phyloP scores from a whole-genome alignment of 2,113 vertebrate species.

The Tor tambroides region DNA sequence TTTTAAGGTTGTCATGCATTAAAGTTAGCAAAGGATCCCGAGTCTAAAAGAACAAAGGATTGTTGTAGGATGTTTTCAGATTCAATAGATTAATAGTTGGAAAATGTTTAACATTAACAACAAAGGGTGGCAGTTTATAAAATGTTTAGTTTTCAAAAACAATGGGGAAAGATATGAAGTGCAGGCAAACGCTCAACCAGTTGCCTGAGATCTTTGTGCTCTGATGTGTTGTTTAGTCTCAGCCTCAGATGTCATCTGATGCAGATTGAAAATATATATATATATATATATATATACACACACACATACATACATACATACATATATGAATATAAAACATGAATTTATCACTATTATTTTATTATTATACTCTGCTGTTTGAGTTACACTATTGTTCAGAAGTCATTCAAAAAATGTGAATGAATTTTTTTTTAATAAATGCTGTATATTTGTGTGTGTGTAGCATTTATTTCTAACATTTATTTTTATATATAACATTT shows the following conservation, averaged over 20 bases:
- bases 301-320: no score
- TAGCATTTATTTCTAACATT: no score
- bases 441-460: no score
- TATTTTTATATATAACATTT: no score
- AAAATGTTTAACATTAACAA: neutral
- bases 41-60: neutral
- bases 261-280: no score
- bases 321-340: no score
- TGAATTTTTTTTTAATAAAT: no score
- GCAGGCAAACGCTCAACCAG: neutral
- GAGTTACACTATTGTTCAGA: neutral
- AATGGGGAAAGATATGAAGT: neutral
- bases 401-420: no score
- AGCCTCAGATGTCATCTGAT: no score
- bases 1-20: slow-evolving; percentile 20
- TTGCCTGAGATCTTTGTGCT: neutral
- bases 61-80: neutral
- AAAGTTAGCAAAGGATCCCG: neutral
- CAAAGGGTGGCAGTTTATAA: neutral
- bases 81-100: neutral
- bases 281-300: no score
- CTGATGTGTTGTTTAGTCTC: neutral
- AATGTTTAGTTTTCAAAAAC: neutral
- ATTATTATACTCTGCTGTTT: neutral
- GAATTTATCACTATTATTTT: neutral